phyloP scores from a whole-genome alignment of 2,888 invertebrate species.

The Endotricha flammealis region DNA sequence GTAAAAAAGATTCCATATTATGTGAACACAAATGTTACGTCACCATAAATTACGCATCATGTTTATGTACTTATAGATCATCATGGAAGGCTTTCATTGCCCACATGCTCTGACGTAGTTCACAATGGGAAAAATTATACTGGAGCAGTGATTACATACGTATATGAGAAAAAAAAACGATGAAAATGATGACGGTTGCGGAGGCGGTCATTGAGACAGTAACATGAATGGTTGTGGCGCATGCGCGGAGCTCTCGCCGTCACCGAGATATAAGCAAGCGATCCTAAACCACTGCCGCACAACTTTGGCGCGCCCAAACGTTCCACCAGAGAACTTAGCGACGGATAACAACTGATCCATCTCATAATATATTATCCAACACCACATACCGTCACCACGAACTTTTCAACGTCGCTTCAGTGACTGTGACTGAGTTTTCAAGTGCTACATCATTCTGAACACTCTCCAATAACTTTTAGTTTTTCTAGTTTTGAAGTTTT shows the following conservation, averaged over 20 bases:
- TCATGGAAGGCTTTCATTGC: too few species aligned
- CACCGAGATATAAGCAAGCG: slow-evolving; percentile 65
- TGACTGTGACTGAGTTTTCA: slow-evolving; percentile 42
- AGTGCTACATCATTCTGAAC: slow-evolving; percentile 37
- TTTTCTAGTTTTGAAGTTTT: slow-evolving; percentile 47
- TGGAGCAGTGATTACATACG: slow-evolving; percentile 1
- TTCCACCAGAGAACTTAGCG: slow-evolving; percentile 53
- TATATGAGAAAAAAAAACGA: slow-evolving; percentile 26
- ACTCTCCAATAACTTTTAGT: slow-evolving; percentile 40
- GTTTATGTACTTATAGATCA: too few species aligned
- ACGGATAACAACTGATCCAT: slow-evolving; percentile 32
- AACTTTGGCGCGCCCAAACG: slow-evolving; percentile 72
- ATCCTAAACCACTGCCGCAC: slow-evolving; percentile 55
- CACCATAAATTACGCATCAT: too few species aligned
- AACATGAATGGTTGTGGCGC: slow-evolving; percentile 62
- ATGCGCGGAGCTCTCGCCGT: slow-evolving; percentile 49
- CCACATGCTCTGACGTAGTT: neutral
- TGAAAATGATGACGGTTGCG: slow-evolving; percentile 45
- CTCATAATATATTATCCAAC: slow-evolving; percentile 23
- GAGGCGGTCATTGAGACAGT: slow-evolving; percentile 70
- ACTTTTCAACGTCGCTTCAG: slow-evolving; percentile 25
- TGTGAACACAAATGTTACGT: too few species aligned
- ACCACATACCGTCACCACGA: slow-evolving; percentile 21
- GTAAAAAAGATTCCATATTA: too few species aligned
- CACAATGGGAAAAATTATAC: neutral